Evolutionary conservation across 2,888 invertebrate species (phyloP).

Genomic region (Scaptomyza parva): DNA sequence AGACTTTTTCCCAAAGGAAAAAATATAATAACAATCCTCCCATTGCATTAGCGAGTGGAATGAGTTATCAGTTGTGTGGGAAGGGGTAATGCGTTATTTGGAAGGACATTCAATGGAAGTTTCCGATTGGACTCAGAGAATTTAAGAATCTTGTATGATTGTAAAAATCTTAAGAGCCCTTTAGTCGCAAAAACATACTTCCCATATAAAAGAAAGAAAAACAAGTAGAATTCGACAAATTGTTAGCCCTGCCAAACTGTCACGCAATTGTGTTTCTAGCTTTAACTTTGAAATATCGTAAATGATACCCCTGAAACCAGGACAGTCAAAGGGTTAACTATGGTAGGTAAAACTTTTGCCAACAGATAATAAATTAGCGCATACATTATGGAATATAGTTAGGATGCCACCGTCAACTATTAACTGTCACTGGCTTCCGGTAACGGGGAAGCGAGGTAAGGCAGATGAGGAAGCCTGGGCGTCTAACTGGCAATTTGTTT

Average conservation of each 20-base stretch:
- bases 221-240: not conserved
- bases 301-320: conserved; percentile 23
- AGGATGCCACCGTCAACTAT: conserved; percentile 66
- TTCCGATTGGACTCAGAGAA: not conserved
- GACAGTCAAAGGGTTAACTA: conserved; percentile 68
- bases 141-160: not conserved
- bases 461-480: not conserved
- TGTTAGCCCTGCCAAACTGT: conserved; percentile 22
- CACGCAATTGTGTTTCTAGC: conserved; percentile 45
- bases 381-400: conserved; percentile 74
- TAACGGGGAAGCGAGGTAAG: not conserved
- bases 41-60: conserved; percentile 56
- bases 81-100: conserved; percentile 1
- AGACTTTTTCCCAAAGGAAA: conserved; percentile 28
- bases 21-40: conserved; percentile 38
- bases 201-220: not conserved
- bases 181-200: not conserved
- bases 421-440: conserved; percentile 53
- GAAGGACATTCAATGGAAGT: not conserved
- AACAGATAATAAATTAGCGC: conserved; percentile 82
- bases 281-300: conserved; percentile 20
- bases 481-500: conserved; percentile 64
- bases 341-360: conserved; percentile 69
- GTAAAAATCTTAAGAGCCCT: not conserved
- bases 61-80: conserved; percentile 10